Evolutionary conservation across 2,888 invertebrate genomes (phyloP), one percentile per base, ranked within the genome.

Genomic region (Acleris sparsana): DNA sequence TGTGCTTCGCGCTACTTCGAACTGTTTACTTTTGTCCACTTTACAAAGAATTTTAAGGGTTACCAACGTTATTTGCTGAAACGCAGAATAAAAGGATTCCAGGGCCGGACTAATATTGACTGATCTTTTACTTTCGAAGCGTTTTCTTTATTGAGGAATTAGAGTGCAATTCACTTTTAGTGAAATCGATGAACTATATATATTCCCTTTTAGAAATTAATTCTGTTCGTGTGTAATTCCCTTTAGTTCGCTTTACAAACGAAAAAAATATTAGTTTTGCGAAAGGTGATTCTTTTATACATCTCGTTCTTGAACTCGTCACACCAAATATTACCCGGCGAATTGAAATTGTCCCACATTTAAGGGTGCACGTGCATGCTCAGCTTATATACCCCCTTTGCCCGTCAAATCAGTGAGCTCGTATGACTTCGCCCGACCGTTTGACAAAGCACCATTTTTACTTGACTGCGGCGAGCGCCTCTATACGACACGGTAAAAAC

Each of bases 11-110:
- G 65, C 61, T 62, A 69, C 69, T 66, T 74, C 70, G 73, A 16
- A n/a, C 75, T 74, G 80, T 76, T 82, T 77, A 80, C 79, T 82
- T 82, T 79, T 81, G 74, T 76, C 77, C 77, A 74, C 71, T 53
- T 77, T 75, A 58, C 70, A 71, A 49, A 70, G 71, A 72, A 73
- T 73, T 75, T 75, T 72, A 72, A 75, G 75, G 69, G 72, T 64
- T 69, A 70, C 67, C 46, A 61, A 63, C 58, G 66, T 71, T 73
- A 73, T 71, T 72, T 72, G 68, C 57, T 48, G 67, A 67, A 70
- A 69, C 70, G 62, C 55, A 67, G 61, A 63, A 62, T 62, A 59
- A 62, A 63, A 60, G 66, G 66, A 66, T 61, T 66, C 56, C 33
- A 39, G 9, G 5, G 33, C 33, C 29, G n/a, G 56, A 64, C 60